A percentile compares a stretch with the other conserved stretches of the same genome.
These are phyloP conservation scores for Drosophila eohydei DNA, from an alignment of 2,888 invertebrate genomes.

Conservation along the genomic window DNA sequence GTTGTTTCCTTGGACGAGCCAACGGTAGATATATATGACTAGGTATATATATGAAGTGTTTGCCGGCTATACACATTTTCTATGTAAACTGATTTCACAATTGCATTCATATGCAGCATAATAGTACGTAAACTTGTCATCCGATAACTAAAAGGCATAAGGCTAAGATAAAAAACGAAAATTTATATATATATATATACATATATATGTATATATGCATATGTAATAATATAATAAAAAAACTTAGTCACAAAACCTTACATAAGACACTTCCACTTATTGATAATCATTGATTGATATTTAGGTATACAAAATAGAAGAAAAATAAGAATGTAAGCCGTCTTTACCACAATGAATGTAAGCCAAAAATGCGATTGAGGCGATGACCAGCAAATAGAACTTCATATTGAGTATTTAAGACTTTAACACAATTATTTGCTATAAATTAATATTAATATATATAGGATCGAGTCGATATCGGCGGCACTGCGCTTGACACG, in stretches of 20 bases:
- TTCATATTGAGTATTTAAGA: slow-evolving; percentile 69
- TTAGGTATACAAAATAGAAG: background rate
- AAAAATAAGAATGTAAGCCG: background rate
- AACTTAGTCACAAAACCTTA: slow-evolving; percentile 14
- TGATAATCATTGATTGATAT: background rate
- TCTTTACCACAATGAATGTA: slow-evolving; percentile 80
- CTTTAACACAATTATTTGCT: background rate
- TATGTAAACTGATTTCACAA: background rate
- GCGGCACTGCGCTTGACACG: slow-evolving; percentile 13
- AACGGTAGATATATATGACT: background rate
- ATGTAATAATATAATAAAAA: slow-evolving; percentile 25
- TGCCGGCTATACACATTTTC: slow-evolving; percentile 9
- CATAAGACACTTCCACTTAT: slow-evolving; percentile 25
- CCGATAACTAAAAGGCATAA: slow-evolving; percentile 7
- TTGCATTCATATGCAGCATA: background rate
- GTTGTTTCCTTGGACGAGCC: too few species aligned
- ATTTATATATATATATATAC: background rate
- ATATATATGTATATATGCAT: slow-evolving; percentile 19
- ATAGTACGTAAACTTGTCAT: background rate
- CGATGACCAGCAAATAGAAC: slow-evolving; percentile 62
- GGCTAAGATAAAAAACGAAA: too few species aligned
- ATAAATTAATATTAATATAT: background rate
- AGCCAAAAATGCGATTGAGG: slow-evolving; percentile 74
- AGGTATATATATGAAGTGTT: slow-evolving; percentile 16
- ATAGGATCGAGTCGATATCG: slow-evolving; percentile 7